Base-by-base conservation (phyloP, 2,888 invertebrate genomes). In the Blera fallax region DNA sequence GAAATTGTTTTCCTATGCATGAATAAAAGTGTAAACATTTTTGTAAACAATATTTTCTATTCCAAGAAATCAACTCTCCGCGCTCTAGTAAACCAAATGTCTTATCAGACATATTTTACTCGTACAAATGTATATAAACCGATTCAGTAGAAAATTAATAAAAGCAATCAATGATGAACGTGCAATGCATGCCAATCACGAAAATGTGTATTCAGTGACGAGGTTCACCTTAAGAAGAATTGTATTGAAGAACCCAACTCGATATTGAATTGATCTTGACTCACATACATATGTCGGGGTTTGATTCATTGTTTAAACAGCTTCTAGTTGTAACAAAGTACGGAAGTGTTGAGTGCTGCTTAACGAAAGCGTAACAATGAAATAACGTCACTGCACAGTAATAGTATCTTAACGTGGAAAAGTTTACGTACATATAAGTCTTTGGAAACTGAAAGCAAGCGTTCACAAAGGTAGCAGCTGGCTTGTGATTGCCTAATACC, bases 1-100 rank as follows among this genome's bases (percentile, higher is more conserved):
- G 93, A 93, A n/a, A 96, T 93, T 6, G 96, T 95, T 84, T 93
- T 94, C 88, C 95, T 94, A 88, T 34, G 91, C 91, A 37, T 5
- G 56, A 78, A 52, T 18, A 37, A 1, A 56, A 16, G 40, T 2
- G 24, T 24, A 4, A n/a, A n/a, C n/a, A n/a, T n/a, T n/a, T n/a
- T n/a, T n/a, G 37, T n/a, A 65, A 34, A 64, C 10, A 48, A 52
- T 16, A 18, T 4, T 11, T n/a, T 24, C 14, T 14, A 3, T 40
- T 43, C 14, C 37, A 29, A 52, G 32, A 32, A 16, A 32, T 16
- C n/a, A n/a, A n/a, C n/a, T n/a, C n/a, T n/a, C n/a, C n/a, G n/a
- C n/a, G n/a, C n/a, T n/a, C n/a, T n/a, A n/a, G n/a, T n/a, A n/a
- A n/a, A n/a, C n/a, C n/a, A n/a, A n/a, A n/a, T n/a, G n/a, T n/a